A percentile compares a stretch with the other conserved stretches of the same genome.
Conservation (phyloP, 2,888 invertebrate species). For the Erynnis tages region DNA sequence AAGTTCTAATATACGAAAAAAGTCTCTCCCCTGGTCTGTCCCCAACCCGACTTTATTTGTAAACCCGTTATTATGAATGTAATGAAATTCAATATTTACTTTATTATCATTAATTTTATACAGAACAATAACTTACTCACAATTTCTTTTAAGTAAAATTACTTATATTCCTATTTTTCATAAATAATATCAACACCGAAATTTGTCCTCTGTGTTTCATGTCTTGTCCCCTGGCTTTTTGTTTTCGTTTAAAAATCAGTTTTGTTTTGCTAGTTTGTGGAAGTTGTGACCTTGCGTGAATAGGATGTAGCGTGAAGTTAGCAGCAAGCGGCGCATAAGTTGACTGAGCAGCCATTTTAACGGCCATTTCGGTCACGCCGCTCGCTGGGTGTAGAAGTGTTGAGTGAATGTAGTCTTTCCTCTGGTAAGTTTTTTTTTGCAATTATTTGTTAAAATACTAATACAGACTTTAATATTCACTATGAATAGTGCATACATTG, state of each 20-base stretch:
- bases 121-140: neutral
- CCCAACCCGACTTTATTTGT: conserved; percentile 32
- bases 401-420: conserved; percentile 28
- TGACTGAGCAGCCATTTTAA: conserved; percentile 18
- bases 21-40: conserved; percentile 31
- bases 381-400: conserved; percentile 23
- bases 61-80: conserved; percentile 30
- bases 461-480: neutral
- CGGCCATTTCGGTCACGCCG: conserved; percentile 23
- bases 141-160: conserved; percentile 9
- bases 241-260: conserved; percentile 29
- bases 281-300: conserved; percentile 24
- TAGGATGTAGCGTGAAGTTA: conserved; percentile 23
- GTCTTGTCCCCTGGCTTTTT: conserved; percentile 32
- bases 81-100: conserved; percentile 1
- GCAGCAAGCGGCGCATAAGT: conserved; percentile 24
- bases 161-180: conserved; percentile 14
- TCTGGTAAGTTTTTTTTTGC: conserved; percentile 27
- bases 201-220: conserved; percentile 29
- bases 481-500: conserved; percentile 28
- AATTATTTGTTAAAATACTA: conserved; percentile 28
- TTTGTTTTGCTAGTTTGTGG: conserved; percentile 18
- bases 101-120: too few relatives aligned
- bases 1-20: conserved; percentile 17
- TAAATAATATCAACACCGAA: conserved; percentile 25